A percentile compares a stretch with the other conserved stretches of the same genome.
phyloP scores from a whole-genome alignment of 2,113 vertebrate genomes.

The Cricetomys ansorgei region DNA sequence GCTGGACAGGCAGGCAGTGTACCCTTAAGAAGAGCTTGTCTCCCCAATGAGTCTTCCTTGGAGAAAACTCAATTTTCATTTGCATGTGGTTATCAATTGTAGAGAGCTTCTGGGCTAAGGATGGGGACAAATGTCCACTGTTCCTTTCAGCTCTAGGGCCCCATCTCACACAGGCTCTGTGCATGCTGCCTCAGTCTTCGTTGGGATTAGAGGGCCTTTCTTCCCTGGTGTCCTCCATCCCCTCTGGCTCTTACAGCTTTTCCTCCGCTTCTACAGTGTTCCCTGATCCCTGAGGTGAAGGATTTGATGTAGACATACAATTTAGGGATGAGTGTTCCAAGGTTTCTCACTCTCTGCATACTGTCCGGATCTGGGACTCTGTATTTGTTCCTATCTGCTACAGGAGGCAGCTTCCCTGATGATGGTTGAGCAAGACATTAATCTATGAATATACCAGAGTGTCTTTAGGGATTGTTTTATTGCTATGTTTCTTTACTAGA shows the following conservation, averaged over 20 bases:
- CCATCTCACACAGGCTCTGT: too few species aligned
- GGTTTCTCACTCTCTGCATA: not conserved
- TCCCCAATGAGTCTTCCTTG: not conserved
- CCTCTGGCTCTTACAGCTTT: not conserved
- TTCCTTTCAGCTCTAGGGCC: not conserved
- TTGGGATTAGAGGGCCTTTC: not conserved
- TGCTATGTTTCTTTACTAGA: not conserved
- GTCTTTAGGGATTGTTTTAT: not conserved
- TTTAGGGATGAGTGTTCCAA: not conserved
- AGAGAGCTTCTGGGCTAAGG: not conserved
- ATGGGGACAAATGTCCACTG: not conserved
- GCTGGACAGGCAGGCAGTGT: not conserved
- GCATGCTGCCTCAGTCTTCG: not conserved
- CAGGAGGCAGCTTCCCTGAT: not conserved
- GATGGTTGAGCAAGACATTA: not conserved
- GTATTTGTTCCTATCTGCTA: not conserved
- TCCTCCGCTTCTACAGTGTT: not conserved
- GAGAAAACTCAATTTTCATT: not conserved
- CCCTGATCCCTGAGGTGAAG: not conserved
- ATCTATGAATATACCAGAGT: not conserved
- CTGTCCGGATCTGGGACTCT: not conserved
- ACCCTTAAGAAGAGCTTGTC: not conserved
- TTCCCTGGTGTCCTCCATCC: not conserved
- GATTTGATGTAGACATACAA: not conserved
- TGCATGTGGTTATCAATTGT: not conserved